Evolutionary conservation across 2,113 vertebrate species (phyloP).

Genomic region (Eurystomus gularis): DNA sequence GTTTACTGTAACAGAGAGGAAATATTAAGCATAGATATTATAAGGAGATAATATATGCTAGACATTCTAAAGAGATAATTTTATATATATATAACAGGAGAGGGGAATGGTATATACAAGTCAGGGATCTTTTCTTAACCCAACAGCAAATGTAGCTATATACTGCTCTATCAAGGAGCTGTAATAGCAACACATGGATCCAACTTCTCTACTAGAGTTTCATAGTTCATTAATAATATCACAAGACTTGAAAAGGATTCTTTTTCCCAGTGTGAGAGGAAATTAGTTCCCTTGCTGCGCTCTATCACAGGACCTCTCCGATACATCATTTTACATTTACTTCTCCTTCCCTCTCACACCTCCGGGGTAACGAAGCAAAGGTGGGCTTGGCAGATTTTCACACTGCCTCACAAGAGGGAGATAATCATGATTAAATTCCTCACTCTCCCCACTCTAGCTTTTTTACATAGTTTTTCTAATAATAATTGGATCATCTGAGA

Average conservation of each 20-base stretch:
- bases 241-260: neutral
- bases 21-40: neutral
- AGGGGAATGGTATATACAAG: neutral
- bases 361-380: neutral
- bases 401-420: neutral
- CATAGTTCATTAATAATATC: slow-evolving; percentile 9
- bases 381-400: slow-evolving; percentile 29
- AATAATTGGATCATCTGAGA: slow-evolving; percentile 69
- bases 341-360: neutral
- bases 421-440: slow-evolving; percentile 56
- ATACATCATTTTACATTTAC: neutral
- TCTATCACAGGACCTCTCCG: neutral
- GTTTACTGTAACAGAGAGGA: neutral
- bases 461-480: slow-evolving; percentile 37
- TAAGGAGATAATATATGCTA: neutral
- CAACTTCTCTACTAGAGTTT: neutral
- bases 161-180: neutral
- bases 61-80: neutral
- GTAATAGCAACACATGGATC: rapidly evolving
- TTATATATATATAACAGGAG: neutral
- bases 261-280: neutral
- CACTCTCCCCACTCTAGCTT: neutral
- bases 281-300: neutral
- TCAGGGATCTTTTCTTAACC: neutral
- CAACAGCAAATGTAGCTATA: neutral